A percentile compares a stretch with the other conserved stretches of the same genome.
phyloP scores from a whole-genome alignment of 2,888 invertebrate species.

The Oscheius sp. region DNA sequence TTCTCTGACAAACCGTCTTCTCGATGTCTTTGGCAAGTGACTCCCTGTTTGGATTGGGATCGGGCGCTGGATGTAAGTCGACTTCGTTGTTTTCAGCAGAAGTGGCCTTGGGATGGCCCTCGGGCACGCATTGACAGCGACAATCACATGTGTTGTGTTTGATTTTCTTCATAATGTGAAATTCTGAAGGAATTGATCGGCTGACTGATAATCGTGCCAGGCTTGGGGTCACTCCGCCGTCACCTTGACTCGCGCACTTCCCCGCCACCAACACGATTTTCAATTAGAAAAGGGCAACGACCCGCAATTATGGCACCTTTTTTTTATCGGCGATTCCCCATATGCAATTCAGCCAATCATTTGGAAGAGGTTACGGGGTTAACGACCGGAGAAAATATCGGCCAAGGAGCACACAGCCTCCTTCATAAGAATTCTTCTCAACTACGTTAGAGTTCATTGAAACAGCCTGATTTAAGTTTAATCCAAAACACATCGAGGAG shows the following conservation, averaged over 20 bases:
- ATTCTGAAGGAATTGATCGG: constrained; percentile 41
- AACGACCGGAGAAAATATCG: too few relatives aligned
- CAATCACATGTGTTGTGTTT: constrained; percentile 51
- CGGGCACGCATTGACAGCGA: constrained; percentile 48
- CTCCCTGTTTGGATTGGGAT: constrained; percentile 43
- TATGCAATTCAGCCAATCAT: too few relatives aligned
- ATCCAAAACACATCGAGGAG: too few relatives aligned
- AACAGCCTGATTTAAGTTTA: too few relatives aligned
- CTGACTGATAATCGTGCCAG: constrained; percentile 27
- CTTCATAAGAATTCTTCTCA: too few relatives aligned
- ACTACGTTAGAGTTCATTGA: too few relatives aligned
- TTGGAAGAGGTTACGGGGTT: too few relatives aligned
- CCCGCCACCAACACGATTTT: constrained; percentile 3
- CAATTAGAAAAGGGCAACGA: constrained; percentile 21
- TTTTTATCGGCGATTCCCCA: neutral
- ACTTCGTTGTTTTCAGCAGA: constrained; percentile 39
- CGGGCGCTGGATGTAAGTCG: constrained; percentile 43
- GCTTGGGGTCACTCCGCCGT: constrained; percentile 10
- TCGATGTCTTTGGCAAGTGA: constrained; percentile 41
- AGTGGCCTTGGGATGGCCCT: constrained; percentile 24
- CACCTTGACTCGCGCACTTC: constrained; percentile 28
- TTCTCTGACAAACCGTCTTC: neutral
- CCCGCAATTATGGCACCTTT: neutral
- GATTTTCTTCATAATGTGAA: constrained; percentile 51
- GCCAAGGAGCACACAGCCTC: too few relatives aligned